Evolutionary conservation across 2,113 vertebrate species (phyloP).

Genomic region (Grallaria varia): DNA sequence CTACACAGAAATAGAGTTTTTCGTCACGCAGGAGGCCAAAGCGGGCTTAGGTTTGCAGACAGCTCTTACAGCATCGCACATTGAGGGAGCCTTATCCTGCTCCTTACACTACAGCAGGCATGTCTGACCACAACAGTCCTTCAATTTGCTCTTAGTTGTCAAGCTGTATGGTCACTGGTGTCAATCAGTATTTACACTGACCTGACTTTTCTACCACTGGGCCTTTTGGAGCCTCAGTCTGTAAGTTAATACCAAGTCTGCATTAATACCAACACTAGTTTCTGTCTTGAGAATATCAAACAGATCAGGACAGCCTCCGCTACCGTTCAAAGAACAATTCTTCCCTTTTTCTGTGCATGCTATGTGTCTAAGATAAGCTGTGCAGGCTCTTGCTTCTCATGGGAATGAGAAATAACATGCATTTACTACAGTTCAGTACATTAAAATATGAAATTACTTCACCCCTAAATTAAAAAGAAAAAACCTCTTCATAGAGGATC

Average conservation of each 20-base stretch:
- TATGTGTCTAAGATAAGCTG: rapidly evolving
- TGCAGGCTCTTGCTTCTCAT: background rate
- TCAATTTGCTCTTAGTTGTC: background rate
- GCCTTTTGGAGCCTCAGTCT: background rate
- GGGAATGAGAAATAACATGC: background rate
- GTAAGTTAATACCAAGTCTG: background rate
- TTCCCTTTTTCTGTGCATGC: background rate
- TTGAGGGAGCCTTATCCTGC: background rate
- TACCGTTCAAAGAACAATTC: background rate
- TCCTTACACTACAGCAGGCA: background rate
- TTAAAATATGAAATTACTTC: background rate
- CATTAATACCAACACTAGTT: background rate
- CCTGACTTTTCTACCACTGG: background rate
- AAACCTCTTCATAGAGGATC: background rate
- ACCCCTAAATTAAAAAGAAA: background rate
- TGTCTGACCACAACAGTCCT: background rate
- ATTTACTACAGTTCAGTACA: background rate
- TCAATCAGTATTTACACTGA: background rate
- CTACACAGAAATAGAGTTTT: background rate
- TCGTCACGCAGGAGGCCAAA: rapidly evolving
- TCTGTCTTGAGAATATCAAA: background rate
- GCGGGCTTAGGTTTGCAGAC: background rate
- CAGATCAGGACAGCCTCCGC: rapidly evolving
- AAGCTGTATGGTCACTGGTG: background rate
- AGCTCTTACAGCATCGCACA: background rate